Base-by-base conservation (phyloP, 2,113 vertebrate genomes). In the Otis tarda region DNA sequence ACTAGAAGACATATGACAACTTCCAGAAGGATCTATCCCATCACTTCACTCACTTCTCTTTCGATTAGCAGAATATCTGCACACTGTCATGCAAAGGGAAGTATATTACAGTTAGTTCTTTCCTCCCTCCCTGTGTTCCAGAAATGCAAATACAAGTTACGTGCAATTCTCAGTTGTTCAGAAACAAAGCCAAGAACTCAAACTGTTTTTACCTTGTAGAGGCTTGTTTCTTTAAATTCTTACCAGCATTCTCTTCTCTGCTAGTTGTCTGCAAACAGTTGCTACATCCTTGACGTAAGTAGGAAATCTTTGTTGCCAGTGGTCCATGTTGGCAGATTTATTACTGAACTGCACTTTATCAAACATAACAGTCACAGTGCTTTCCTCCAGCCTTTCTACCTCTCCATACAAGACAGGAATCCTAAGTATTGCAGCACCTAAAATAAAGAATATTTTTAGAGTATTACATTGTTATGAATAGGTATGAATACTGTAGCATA, bases 361-460 rank as follows among this genome's bases (percentile, higher is more conserved):
- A 98, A 99, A 99, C 98, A 99, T 97, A 12, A 99, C 94, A 0
- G 99, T 99, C 87, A 99, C 98, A 1, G 99, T 99, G 24, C 99
- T 99, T 96, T 99, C 99, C 20, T 98, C 98, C 77, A 99, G 98
- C 8, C 97, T 98, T 96, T 99, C 99, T 68, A 99, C 99, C 47
- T 99, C 98, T 35, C 99, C 99, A 30, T 99, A 99, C 33, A 99
- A 96, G 37, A 99, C 74, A 5, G 99, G 99, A 80, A 99, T 98
- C 41, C 99, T 97, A 89, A 99, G 98, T n/a, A 99, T 97, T 33
- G 98, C 98, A 25, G 99, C 98, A 75, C 98, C 99, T 99, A 61
- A 53, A 87, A 52, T 22, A 69, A 90, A 33, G 8, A 89, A 4
- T 22, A 76, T 85, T 94, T 92, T n/a, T 19, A 1, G 60, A 71